Evolutionary conservation across 1,140 invertebrate genomes (phyloP).

Genomic region (Cyphomyrmex costatus): DNA sequence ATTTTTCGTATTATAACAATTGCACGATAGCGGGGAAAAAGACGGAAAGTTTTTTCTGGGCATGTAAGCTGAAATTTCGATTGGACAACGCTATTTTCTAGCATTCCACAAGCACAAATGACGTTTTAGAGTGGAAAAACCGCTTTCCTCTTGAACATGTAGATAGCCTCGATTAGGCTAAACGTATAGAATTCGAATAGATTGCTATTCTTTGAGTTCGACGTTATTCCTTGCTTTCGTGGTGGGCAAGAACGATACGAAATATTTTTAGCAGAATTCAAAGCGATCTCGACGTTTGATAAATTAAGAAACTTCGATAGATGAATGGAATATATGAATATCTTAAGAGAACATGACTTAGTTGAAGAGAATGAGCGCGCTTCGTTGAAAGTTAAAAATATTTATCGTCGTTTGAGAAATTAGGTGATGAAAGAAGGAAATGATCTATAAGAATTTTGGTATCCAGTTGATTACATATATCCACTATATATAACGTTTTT

Average conservation of each 20-base stretch:
- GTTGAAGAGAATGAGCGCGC: conserved; percentile 39
- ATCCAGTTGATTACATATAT: conserved; percentile 73
- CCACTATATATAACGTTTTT: conserved; percentile 74
- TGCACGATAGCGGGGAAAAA: conserved; percentile 1
- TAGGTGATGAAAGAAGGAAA: conserved; percentile 67
- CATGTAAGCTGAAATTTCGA: conserved; percentile 40
- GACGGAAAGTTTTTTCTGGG: conserved; percentile 10
- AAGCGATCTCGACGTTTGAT: conserved; percentile 36
- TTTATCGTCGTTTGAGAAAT: conserved; percentile 66
- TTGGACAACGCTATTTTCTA: conserved; percentile 70
- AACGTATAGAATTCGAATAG: conserved; percentile 62
- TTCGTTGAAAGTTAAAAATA: conserved; percentile 66
- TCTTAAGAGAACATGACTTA: conserved; percentile 32
- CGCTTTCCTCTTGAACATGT: conserved; percentile 51
- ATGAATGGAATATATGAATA: conserved; percentile 16
- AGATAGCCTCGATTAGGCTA: conserved; percentile 69
- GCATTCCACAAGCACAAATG: conserved; percentile 81
- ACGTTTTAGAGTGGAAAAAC: conserved; percentile 60
- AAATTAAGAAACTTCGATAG: conserved; percentile 25
- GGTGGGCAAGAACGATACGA: conserved; percentile 29
- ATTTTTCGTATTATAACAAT: not conserved
- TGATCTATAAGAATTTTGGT: conserved; percentile 72
- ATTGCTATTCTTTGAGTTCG: conserved; percentile 64
- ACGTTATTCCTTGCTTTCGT: conserved; percentile 71
- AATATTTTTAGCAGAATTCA: conserved; percentile 58